Conservation (phyloP, 1,140 invertebrate genomes). For the Drosophila auraria region DNA sequence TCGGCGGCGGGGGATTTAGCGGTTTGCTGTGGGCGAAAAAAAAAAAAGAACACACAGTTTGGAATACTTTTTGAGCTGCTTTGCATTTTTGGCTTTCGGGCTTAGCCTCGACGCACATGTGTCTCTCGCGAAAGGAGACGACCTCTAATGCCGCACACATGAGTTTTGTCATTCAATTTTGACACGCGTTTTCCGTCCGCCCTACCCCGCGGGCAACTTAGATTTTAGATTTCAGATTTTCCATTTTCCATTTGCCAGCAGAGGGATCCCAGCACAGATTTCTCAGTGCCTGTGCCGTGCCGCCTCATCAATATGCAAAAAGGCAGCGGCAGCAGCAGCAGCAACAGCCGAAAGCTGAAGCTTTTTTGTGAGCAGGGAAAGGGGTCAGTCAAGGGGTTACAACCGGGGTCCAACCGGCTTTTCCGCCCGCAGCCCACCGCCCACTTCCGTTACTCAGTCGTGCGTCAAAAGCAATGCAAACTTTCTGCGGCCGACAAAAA, state of each 20-base stretch:
- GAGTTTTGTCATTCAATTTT: slow-evolving; percentile 82
- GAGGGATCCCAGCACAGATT: slow-evolving; percentile 34
- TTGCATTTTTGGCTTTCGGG: slow-evolving; percentile 81
- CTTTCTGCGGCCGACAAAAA: slow-evolving; percentile 49
- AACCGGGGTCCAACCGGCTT: not conserved
- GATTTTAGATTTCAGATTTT: slow-evolving; percentile 52
- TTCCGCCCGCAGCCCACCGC: not conserved
- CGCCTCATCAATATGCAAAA: slow-evolving; percentile 79
- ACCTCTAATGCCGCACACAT: slow-evolving; percentile 59
- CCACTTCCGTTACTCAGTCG: slow-evolving; percentile 61
- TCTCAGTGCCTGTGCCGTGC: not conserved
- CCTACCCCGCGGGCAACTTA: slow-evolving; percentile 25
- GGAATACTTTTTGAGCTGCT: slow-evolving; percentile 75
- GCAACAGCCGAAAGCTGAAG: slow-evolving; percentile 35
- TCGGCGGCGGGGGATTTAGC: slow-evolving; percentile 5
- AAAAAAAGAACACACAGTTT: slow-evolving; percentile 40
- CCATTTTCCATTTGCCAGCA: slow-evolving; percentile 31
- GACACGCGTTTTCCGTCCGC: slow-evolving; percentile 45
- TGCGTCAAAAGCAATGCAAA: slow-evolving; percentile 82
- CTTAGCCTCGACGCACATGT: slow-evolving; percentile 38
- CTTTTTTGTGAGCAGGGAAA: slow-evolving; percentile 14
- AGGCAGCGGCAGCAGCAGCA: slow-evolving; percentile 31
- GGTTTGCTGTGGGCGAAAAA: slow-evolving; percentile 24
- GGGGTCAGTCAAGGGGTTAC: slow-evolving; percentile 29
- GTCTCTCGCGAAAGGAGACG: slow-evolving; percentile 5